phyloP scores from a whole-genome alignment of 2,888 invertebrate species.

The Caenorhabditis wallacei region DNA sequence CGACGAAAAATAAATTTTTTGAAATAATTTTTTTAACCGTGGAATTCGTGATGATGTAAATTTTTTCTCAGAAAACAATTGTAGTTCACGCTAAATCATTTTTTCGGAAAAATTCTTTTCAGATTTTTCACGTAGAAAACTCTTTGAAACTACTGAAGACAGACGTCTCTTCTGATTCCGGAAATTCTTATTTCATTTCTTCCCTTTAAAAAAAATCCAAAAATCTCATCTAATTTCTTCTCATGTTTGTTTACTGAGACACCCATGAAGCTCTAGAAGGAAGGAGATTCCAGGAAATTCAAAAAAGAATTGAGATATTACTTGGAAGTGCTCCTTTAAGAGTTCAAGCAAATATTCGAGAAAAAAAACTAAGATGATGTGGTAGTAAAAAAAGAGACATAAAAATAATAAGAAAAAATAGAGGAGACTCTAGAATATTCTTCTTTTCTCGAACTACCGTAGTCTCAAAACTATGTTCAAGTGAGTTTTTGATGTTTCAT shows the following conservation, averaged over 20 bases:
- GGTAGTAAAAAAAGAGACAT: not conserved
- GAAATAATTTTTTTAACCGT: not conserved
- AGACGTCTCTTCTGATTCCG: not conserved
- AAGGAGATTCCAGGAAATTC: slow-evolving; percentile 8
- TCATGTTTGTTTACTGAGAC: slow-evolving; percentile 21
- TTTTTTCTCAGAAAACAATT: not conserved
- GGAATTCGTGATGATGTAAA: not conserved
- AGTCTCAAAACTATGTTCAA: too few species aligned
- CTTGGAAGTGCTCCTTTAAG: slow-evolving; percentile 19
- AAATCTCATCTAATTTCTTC: not conserved
- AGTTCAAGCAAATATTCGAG: slow-evolving; percentile 28
- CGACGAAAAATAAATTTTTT: not conserved
- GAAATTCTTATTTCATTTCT: not conserved
- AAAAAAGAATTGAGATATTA: slow-evolving; percentile 1
- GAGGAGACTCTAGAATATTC: not conserved
- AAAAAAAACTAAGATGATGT: slow-evolving; percentile 1
- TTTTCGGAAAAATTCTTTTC: not conserved
- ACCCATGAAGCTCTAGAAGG: slow-evolving; percentile 2
- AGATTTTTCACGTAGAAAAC: not conserved
- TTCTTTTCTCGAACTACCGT: too few species aligned
- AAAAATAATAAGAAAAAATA: not conserved
- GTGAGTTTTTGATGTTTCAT: too few species aligned
- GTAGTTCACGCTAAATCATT: not conserved
- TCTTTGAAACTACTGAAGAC: not conserved
- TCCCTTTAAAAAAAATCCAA: not conserved